A percentile compares a stretch with the other conserved stretches of the same genome.
Evolutionary conservation across 1,140 invertebrate species (phyloP).

Genomic region (Philopotamus ludificatus): DNA sequence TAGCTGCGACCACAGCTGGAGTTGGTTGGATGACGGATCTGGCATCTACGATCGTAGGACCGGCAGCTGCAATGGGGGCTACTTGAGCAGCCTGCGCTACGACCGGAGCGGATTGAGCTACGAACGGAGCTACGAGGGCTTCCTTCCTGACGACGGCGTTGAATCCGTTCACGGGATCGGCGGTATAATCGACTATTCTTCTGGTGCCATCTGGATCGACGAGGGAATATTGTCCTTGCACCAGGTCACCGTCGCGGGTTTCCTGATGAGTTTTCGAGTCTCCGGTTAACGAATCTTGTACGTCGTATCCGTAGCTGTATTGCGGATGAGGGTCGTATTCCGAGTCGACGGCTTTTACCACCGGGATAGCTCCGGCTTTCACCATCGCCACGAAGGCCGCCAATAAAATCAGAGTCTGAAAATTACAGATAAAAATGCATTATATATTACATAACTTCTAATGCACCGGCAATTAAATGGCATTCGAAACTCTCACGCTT

Average conservation of each 20-base stretch:
- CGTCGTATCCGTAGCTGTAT: conserved; percentile 61
- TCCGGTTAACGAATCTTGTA: conserved; percentile 61
- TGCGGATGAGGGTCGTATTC: conserved; percentile 62
- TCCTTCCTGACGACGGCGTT: conserved; percentile 55
- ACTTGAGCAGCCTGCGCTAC: neutral
- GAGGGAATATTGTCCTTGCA: conserved; percentile 60
- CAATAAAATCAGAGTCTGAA: conserved; percentile 32
- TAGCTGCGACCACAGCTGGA: conserved; percentile 11
- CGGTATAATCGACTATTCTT: conserved; percentile 59
- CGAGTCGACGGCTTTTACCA: conserved; percentile 43
- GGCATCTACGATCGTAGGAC: conserved; percentile 7
- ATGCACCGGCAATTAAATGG: too few relatives aligned
- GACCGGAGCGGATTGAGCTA: conserved; percentile 12
- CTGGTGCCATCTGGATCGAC: conserved; percentile 60
- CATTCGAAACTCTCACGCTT: too few relatives aligned
- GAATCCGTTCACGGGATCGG: conserved; percentile 62
- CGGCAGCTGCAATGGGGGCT: neutral
- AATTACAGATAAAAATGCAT: too few relatives aligned
- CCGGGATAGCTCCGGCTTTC: conserved; percentile 24
- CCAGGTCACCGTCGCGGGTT: conserved; percentile 60
- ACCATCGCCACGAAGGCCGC: conserved; percentile 25
- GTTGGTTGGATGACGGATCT: neutral
- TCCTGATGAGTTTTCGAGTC: conserved; percentile 63
- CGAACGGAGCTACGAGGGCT: conserved; percentile 20
- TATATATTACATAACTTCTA: too few relatives aligned